Evolutionary conservation across 2,888 invertebrate genomes (phyloP), one percentile per base, ranked within the genome.

Genomic region (Cephalotes varians): DNA sequence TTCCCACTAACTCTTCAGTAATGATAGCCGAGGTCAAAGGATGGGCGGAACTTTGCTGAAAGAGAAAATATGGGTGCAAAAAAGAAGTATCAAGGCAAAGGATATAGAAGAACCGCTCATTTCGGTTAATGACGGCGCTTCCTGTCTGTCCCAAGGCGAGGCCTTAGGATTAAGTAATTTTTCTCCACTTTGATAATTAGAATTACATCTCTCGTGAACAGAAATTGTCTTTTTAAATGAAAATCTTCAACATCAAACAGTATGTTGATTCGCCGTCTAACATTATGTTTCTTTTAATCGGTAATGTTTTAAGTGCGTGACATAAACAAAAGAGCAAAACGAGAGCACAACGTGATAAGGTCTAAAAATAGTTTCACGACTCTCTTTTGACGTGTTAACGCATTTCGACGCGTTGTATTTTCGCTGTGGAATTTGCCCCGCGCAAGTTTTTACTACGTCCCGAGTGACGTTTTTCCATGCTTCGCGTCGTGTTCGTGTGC

Each of bases 131-230:
- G 88, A 88, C 86, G 83, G 83, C 85, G 85, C 87, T 90, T 85
- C 81, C 86, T 80, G 72, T 51, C 72, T 77, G 80, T 83, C 83
- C 84, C 71, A 58, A 37, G 79, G 49, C 81, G 77, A 83, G 84
- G 84, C 84, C 73, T 77, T 58, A 83, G 86, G 87, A 90, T 92
- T 90, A 88, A 89, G 89, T 90, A 87, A 91, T 91, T 91, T 91
- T 91, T 91, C 89, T 86, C 81, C 80, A 86, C 85, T 90, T 86
- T 79, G 67, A 84, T 81, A 89, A 89, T 89, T 91, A 87, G 71
- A 86, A 87, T 84, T 77, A 84, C 44, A 56, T 77, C 76, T 84
- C 56, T 82, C 56, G 31, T 15, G 62, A 67, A 44, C 62, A 58
- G 25, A 65, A 54, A 54, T 40, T 49, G 7, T 74, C 44, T 25